These are phyloP conservation scores for Acromyrmex heyeri DNA, from an alignment of 1,140 invertebrate species.

Conservation along the genomic window DNA sequence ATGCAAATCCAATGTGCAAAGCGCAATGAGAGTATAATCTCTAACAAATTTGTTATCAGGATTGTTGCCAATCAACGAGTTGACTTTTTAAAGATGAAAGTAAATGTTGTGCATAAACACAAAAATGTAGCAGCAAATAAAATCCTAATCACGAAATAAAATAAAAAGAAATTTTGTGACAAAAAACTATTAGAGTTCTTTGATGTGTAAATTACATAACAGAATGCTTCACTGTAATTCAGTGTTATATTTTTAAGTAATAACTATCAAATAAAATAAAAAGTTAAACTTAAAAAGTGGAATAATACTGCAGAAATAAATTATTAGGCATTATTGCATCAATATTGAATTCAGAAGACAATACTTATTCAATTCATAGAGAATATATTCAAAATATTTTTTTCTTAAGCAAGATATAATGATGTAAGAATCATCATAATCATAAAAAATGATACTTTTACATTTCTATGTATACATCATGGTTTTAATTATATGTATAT, in stretches of 20 bases:
- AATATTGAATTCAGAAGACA: constrained; percentile 5
- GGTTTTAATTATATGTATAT: constrained; percentile 6
- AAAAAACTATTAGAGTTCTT: background rate
- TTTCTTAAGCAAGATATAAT: constrained; percentile 33
- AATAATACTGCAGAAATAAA: constrained; percentile 21
- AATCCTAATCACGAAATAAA: constrained; percentile 46
- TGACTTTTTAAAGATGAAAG: constrained; percentile 63
- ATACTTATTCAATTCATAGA: background rate
- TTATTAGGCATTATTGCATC: background rate
- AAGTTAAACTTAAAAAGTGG: constrained; percentile 47
- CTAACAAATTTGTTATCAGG: constrained; percentile 67
- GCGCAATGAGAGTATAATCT: constrained; percentile 68
- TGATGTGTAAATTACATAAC: constrained; percentile 59
- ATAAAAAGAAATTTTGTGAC: constrained; percentile 25
- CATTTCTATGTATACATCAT: constrained; percentile 10
- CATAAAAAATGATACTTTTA: constrained; percentile 8
- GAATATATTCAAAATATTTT: constrained; percentile 31
- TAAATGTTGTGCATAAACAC: constrained; percentile 67
- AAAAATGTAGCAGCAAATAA: constrained; percentile 56
- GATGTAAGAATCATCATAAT: background rate
- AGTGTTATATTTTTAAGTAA: background rate
- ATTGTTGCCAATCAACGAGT: constrained; percentile 67
- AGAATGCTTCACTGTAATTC: constrained; percentile 45
- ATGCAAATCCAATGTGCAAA: constrained; percentile 75
- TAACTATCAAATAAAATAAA: constrained; percentile 22